A percentile compares a stretch with the other conserved stretches of the same genome.
These are phyloP conservation scores for Drosophila anceps DNA, from an alignment of 2,888 invertebrate genomes.

Conservation along the genomic window DNA sequence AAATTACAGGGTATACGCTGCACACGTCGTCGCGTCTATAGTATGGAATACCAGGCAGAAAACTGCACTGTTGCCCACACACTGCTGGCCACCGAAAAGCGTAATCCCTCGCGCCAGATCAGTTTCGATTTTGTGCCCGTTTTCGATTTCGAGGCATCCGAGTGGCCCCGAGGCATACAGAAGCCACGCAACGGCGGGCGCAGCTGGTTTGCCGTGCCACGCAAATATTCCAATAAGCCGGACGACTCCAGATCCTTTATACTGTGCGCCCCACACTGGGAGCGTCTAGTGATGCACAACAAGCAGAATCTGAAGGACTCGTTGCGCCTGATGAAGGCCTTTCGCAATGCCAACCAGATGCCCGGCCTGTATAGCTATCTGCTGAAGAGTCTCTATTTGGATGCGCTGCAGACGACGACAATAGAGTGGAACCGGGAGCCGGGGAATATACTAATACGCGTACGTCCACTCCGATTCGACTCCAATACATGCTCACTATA, in stretches of 20 bases:
- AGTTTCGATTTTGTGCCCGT: constrained; percentile 1
- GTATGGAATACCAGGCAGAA: constrained; percentile 35
- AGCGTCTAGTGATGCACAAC: not conserved
- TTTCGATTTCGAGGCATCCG: not conserved
- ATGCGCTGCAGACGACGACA: not conserved
- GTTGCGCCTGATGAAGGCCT: not conserved
- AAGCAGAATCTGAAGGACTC: constrained; percentile 1
- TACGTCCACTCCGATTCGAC: constrained; percentile 1
- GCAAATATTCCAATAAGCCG: not conserved
- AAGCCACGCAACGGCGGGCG: not conserved
- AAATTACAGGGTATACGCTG: constrained; percentile 34
- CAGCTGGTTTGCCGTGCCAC: not conserved
- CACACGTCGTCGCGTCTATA: constrained; percentile 24
- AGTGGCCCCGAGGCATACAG: not conserved
- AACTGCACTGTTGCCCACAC: constrained; percentile 74
- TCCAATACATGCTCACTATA: not conserved
- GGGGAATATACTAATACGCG: constrained; percentile 48
- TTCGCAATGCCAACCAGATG: not conserved
- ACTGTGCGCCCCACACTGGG: not conserved
- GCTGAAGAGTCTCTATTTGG: constrained; percentile 67
- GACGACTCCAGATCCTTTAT: not conserved
- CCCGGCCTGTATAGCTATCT: constrained; percentile 52
- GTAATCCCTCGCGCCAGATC: constrained; percentile 1
- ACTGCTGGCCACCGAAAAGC: constrained; percentile 49
- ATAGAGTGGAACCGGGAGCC: constrained; percentile 36